These are phyloP conservation scores for Leucopsar rothschildi DNA, from an alignment of 2,113 vertebrate species.

Conservation along the genomic window DNA sequence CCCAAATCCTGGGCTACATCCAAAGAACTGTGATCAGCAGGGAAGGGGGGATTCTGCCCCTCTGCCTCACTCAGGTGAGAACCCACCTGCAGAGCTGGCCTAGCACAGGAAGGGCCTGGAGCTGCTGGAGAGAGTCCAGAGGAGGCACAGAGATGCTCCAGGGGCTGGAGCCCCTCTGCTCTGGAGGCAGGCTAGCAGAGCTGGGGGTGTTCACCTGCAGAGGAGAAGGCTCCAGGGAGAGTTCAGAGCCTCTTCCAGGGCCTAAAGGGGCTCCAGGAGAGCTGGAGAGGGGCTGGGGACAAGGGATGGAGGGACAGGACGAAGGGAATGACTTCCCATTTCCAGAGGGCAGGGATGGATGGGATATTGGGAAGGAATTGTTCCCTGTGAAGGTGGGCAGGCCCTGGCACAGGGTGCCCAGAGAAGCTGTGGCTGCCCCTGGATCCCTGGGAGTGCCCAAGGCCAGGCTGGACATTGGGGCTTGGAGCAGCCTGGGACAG, in stretches of 20 bases:
- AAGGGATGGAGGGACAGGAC: not conserved
- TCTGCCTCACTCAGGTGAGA: not conserved
- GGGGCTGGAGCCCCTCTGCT: not conserved
- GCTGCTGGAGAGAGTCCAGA: not conserved
- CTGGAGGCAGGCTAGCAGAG: not conserved
- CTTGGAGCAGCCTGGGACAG: fast-evolving
- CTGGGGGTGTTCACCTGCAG: not conserved
- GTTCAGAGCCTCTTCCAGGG: fast-evolving
- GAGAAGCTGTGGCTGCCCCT: not conserved
- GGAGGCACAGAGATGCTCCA: not conserved
- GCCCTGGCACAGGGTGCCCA: not conserved
- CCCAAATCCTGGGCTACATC: not conserved
- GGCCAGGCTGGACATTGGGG: fast-evolving
- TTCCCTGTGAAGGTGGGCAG: fast-evolving
- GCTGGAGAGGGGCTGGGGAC: not conserved
- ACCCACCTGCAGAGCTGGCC: not conserved
- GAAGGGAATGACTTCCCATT: not conserved
- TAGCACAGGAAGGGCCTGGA: not conserved
- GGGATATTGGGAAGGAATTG: not conserved
- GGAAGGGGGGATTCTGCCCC: not conserved
- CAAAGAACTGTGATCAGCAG: not conserved
- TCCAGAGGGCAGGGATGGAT: not conserved
- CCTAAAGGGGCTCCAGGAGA: not conserved
- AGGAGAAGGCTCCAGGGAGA: not conserved
- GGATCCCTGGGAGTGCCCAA: not conserved